phyloP scores from a whole-genome alignment of 2,888 invertebrate species.

The Graphium colonna region DNA sequence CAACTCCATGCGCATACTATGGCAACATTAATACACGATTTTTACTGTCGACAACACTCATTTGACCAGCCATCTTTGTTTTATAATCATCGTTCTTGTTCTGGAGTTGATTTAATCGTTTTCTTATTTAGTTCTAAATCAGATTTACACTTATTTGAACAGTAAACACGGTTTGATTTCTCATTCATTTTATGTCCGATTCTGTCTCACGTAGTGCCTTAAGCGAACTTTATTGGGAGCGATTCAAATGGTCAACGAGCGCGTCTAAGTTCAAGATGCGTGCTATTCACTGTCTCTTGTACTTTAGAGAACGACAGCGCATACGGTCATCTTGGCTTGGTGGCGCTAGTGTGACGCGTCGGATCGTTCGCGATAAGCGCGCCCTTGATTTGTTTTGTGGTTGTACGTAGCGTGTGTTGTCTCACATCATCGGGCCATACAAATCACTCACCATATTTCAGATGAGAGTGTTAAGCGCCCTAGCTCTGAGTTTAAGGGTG shows the following conservation, averaged over 20 bases:
- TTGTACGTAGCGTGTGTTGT: slow-evolving; percentile 56
- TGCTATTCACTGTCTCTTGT: neutral
- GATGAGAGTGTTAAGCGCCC: slow-evolving; percentile 91
- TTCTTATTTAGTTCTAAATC: slow-evolving; percentile 28
- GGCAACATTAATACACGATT: slow-evolving; percentile 25
- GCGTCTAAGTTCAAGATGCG: neutral
- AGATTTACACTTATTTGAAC: slow-evolving; percentile 28
- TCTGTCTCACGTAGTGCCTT: slow-evolving; percentile 23
- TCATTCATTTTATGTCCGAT: slow-evolving; percentile 6
- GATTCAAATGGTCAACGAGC: neutral
- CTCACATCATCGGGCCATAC: slow-evolving; percentile 69
- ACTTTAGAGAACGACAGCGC: too few relatives aligned
- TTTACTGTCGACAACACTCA: slow-evolving; percentile 36
- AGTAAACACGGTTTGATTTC: slow-evolving; percentile 4
- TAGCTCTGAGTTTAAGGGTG: slow-evolving; percentile 92
- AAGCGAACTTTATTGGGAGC: slow-evolving; percentile 12
- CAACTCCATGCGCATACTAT: slow-evolving; percentile 42
- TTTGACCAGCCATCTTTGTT: slow-evolving; percentile 39
- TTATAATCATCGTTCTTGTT: slow-evolving; percentile 32
- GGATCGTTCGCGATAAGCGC: neutral
- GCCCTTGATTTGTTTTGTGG: slow-evolving; percentile 36
- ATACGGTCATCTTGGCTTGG: too few relatives aligned
- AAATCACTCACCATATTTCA: slow-evolving; percentile 76
- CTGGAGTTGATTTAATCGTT: slow-evolving; percentile 20
- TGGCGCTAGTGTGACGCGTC: neutral